Evolutionary conservation across 1,140 invertebrate genomes (phyloP).

Genomic region (Lucilia sericata): DNA sequence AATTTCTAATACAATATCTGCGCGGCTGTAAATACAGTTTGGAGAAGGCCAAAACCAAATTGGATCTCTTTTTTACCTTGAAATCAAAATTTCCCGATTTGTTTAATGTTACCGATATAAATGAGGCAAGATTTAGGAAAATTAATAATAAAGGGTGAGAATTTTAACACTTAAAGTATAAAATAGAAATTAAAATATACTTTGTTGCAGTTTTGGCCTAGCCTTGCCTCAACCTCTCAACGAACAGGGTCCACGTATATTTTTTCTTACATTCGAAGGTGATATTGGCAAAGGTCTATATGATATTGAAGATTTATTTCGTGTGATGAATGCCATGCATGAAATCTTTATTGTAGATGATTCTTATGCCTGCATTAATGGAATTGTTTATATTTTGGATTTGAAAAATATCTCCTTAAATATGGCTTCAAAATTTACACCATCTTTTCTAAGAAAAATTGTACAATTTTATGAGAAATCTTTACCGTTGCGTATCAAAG

Average conservation of each 20-base stretch:
- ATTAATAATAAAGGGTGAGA: constrained; percentile 69
- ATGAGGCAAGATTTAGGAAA: constrained; percentile 60
- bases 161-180: no score
- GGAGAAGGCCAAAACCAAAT: constrained; percentile 73
- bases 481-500: constrained; percentile 68
- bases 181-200: no score
- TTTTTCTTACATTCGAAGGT: constrained; percentile 58
- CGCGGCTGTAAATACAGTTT: constrained; percentile 76
- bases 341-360: constrained; percentile 55
- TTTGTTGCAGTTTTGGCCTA: constrained; percentile 39
- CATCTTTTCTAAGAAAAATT: constrained; percentile 69
- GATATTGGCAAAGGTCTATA: constrained; percentile 46
- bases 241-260: constrained; percentile 62
- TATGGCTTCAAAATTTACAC: constrained; percentile 68
- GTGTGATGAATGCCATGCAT: constrained; percentile 48
- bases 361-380: constrained; percentile 55
- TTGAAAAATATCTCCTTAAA: constrained; percentile 61
- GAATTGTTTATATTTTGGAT: constrained; percentile 62
- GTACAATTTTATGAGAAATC: constrained; percentile 68
- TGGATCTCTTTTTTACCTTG: constrained; percentile 75
- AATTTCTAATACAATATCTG: constrained; percentile 72
- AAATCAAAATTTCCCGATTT: constrained; percentile 72
- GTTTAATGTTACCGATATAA: constrained; percentile 62
- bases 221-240: constrained; percentile 53
- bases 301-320: constrained; percentile 53